Base-by-base conservation (phyloP, 2,888 invertebrate species). In the Pristionchus fissidentatus region DNA sequence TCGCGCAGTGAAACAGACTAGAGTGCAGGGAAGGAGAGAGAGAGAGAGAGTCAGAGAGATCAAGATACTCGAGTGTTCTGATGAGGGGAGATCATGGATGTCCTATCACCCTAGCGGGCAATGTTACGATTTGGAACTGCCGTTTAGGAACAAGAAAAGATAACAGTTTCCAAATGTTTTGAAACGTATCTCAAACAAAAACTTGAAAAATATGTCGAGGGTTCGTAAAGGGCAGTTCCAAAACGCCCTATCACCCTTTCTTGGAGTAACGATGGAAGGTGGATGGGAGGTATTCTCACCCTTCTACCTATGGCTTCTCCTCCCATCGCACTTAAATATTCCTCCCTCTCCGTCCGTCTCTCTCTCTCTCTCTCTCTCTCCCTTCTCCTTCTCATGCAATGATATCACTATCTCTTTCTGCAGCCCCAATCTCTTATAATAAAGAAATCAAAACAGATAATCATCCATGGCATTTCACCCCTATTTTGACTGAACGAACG, bases 391-490 rank as follows among this genome's bases (percentile, higher is more conserved):
- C 70, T 38, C 32, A 7, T 43, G 41, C 10, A n/a, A 66, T 66
- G 66, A 66, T 66, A 66, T 73, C 73, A 73, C 41, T 5, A 8
- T 41, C 66, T 8, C 29, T 38, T 73, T 46, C 73, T 46, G 26
- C 73, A 26, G 32, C 73, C 19, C 22, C 38, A 66, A 29, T 66
- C 8, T 38, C 38, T 66, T 38, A 66, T 62, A 10, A 38, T 13
- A 46, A 46, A 32, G 32, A 26, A 32, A 66, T 10, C 32, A 26
- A 8, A 73, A 73, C 73, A 73, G 26, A 26, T 29, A 4, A n/a
- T 32, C 46, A 26, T 73, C 73, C 38, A 49, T 46, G 46, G 29
- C 73, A 73, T 46, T 73, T 70, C 43, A 38, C 13, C 22, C 38
- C 22, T 43, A 43, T 46, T 46, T 46, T 43, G 43, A 46, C 73